phyloP scores from a whole-genome alignment of 2,113 vertebrate species.

The Vombatus ursinus region DNA sequence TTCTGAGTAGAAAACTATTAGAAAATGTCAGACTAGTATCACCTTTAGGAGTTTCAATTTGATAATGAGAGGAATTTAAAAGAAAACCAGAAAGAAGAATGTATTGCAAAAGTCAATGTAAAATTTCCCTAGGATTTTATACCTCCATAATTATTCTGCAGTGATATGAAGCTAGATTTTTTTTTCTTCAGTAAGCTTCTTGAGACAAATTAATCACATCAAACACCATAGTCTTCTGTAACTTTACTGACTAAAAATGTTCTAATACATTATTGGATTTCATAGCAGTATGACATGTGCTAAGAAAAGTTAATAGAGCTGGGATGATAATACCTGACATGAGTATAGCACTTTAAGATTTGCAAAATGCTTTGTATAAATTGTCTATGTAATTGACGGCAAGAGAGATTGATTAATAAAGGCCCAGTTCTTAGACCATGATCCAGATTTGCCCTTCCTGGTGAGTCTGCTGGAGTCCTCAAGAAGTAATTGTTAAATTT shows the following conservation, averaged over 20 bases:
- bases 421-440: not conserved
- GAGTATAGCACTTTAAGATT: not conserved
- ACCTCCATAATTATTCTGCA: not conserved
- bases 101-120: not conserved
- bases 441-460: not conserved
- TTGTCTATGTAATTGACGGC: not conserved
- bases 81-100: conserved; percentile 7
- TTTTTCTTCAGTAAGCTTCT: not conserved
- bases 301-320: conserved; percentile 17
- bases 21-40: not conserved
- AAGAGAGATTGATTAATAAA: not conserved
- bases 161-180: not conserved
- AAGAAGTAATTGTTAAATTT: not conserved
- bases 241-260: not conserved
- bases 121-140: not conserved
- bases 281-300: not conserved
- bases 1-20: not conserved
- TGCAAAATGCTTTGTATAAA: not conserved
- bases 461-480: not conserved
- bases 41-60: conserved; percentile 12
- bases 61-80: not conserved
- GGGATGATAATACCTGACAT: not conserved
- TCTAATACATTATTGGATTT: not conserved
- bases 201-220: not conserved
- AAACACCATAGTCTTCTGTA: not conserved